Evolutionary conservation across 92 coral and sea anemone species (phyloP), one percentile per base, ranked within the genome.

Genomic region (Siderastrea siderea): DNA sequence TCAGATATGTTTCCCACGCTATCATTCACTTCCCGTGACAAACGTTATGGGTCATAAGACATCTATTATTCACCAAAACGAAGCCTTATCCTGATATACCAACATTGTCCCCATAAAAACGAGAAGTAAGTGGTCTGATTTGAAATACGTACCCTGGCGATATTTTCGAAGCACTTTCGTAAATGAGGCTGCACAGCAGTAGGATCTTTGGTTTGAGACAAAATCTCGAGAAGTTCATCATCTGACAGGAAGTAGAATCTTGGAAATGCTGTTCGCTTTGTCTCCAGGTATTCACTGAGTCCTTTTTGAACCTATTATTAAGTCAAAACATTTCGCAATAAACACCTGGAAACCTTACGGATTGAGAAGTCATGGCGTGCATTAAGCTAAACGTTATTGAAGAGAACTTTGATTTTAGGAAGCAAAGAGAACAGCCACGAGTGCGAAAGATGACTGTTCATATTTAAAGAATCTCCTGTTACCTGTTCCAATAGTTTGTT

Each of bases 101-200:
- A 26, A 26, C 38, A 26, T 26, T 26, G 38, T 26, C 38, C 38
- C 38, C 38, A 26, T 26, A 26, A 26, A 26, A 26, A 26, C 38
- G 38, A 26, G 62, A 4, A 3, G 15, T 7, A 10, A 0, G 10
- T 58, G 15, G 62, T 10, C 13, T 5, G 55, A 54, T 26, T 3
- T 7, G 4, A 17, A 3, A 26, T 0, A 57, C 65, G 70, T 71
- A 96, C 99, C 93, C 78, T 96, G 69, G 99, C 96, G 83, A 98
- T 94, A 74, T 96, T 98, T 84, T 98, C 99, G 57, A 98, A 98
- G 94, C 99, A 98, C 74, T 98, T 98, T 15, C 99, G 89, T 83
- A 98, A 86, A 93, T 98, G 99, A 45, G 99, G 99, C 74, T 98
- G 99, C 2, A 98, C 99, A 44, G 99, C 99, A 50, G 99, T 98